Base-by-base conservation (phyloP, 2,888 invertebrate species). In the Seladonia tumulorum region DNA sequence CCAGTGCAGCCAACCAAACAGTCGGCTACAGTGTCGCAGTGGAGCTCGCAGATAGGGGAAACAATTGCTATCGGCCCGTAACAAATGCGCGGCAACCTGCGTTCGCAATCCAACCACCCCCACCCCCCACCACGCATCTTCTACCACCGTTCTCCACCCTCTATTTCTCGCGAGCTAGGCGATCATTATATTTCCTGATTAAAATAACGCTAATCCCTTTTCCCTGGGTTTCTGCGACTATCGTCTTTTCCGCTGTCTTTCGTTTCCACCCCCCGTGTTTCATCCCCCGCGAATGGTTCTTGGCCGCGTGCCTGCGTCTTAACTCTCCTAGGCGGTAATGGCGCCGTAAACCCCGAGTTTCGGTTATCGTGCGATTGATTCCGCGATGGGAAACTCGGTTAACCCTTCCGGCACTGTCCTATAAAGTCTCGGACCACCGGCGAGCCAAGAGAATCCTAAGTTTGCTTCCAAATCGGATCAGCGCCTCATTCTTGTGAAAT, bases 31-130 rank as follows among this genome's bases (percentile, higher is more conserved):
- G 90, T 92, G 93, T 94, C 93, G 94, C 93, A 93, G 93, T 93
- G 93, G 91, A 94, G 93, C 92, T 93, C 87, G 90, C 89, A 94
- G 94, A 94, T 94, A 94, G 93, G 93, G 92, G 90, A 93, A 94
- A 94, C 94, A 94, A 94, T 94, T 92, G 92, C 93, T 93, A 93
- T 93, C 93, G 93, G 92, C 87, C 92, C 92, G 92, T 94, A 94
- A 93, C 93, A 92, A 94, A 94, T 93, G 92, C 92, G 90, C 91
- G 91, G 90, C 90, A 91, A 92, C 90, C 91, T 91, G 89, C 91
- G 90, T 91, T 91, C 87, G 83, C 89, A 82, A 87, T 83, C 87
- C 85, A 84, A 81, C 81, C 85, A 83, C 79, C 80, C 81, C 57
- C 16, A 45, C 74, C 77, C 83, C 73, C 57, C 57, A 2, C 1